Evolutionary conservation across 2,113 vertebrate genomes (phyloP), one percentile per base, ranked within the genome.

Genomic region (Thalassoma bifasciatum): DNA sequence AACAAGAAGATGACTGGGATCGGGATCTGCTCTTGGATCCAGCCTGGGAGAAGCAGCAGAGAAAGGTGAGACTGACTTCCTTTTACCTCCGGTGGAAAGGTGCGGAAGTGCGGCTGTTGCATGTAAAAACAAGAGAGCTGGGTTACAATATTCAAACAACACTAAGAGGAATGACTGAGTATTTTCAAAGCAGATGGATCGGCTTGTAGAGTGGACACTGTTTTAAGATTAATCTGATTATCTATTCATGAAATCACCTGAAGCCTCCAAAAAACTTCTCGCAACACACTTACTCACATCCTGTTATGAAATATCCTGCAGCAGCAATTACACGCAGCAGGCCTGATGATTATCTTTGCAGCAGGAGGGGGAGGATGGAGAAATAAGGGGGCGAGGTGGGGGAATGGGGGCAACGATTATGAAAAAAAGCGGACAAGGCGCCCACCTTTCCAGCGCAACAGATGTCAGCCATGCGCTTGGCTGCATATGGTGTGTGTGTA

Each of bases 21-120:
- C 93, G 97, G 66, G 97, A 99, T 73, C 87, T 99, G 26, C 96
- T 99, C 19, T 81, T 99, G 91, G 97, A 98, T 84, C 97, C 97
- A 16, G 97, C 97, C 50, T 98, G 97, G 97, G 97, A 98, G 88
- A 98, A 98, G 92, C 97, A 98, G 93, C 97, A 98, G 93, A 93
- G 97, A 72, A 98, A 98, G 96, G 97, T 97, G 85, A 82, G 89
- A 17, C 47, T 14, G 64, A 77, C 82, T 74, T 67, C 66, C 66
- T 60, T 17, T 53, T 60, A 10, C 40, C 75, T 64, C 53, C 62
- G 21, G 69, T 19, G 74, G 17, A 44, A 81, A 88, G 79, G 84
- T 83, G 82, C 81, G 81, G 85, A 79, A 85, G 86, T 62, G 61
- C 30, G 46, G 11, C 30, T 30, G 30, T 30, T 30, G 30, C 30